Base-by-base conservation (phyloP, 1,140 invertebrate genomes). In the Apis mellifera region DNA sequence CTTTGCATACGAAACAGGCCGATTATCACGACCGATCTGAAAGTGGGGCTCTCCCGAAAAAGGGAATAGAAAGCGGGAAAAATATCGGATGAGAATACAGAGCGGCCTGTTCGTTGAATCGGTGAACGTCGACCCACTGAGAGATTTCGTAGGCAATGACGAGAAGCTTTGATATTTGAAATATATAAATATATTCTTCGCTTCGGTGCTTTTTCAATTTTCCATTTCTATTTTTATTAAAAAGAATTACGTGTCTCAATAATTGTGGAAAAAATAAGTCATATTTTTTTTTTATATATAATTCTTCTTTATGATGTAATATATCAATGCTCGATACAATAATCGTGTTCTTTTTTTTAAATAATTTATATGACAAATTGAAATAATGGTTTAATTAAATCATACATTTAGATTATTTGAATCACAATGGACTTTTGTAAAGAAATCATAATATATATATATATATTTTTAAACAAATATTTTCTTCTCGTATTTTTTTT, bases 51-150 rank as follows among this genome's bases (percentile, higher is more conserved):
- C 69, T 57, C 17, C 48, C 78, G 57, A 84, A 81, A 82, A 82
- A 81, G 83, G 72, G 69, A 84, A 84, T 87, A 87, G 86, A 87
- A 87, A 86, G 85, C 62, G 23, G 57, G 60, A 76, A 86, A 86
- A 86, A 86, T 86, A 50, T 85, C 57, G 78, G 21, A 59, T 65
- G 79, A 82, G 73, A 86, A 78, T 86, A 80, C 62, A 72, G 79
- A 76, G 57, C 80, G 26, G 57, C 11, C 9, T 11, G 60, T 42
- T 73, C 57, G 59, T 52, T 17, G 26, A n/a, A 48, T 80, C 77
- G 68, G 32, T 48, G 32, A 42, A 42, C 32, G 32, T 42, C 32
- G 32, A 42, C 32, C 32, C 32, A 42, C 32, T 42, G 32, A 42
- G 32, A 42, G 32, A 42, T 42, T 42, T 42, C 32, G 32, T 42